Evolutionary conservation across 2,888 invertebrate species (phyloP).

Genomic region (Drosophila macrospina): DNA sequence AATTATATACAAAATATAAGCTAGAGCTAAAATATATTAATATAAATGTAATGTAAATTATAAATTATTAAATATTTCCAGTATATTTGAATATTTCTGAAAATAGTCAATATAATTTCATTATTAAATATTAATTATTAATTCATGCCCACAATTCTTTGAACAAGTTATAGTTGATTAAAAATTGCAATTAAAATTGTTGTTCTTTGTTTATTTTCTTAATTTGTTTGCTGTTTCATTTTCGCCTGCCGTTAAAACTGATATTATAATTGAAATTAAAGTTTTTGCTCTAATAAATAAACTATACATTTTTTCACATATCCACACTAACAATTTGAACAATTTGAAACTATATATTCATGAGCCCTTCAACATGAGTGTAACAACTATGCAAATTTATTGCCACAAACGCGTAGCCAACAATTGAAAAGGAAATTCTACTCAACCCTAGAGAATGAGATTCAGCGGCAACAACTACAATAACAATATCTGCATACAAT

Average conservation of each 20-base stretch:
- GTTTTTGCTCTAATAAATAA: background rate
- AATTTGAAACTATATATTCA: conserved; percentile 14
- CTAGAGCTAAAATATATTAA: no score
- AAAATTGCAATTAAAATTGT: no score
- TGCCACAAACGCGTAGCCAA: conserved; percentile 33
- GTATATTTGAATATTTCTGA: no score
- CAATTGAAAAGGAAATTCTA: conserved; percentile 67
- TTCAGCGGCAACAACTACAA: conserved; percentile 30
- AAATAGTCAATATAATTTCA: no score
- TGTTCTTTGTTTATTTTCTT: no score
- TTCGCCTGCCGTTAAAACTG: background rate
- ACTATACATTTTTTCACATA: background rate
- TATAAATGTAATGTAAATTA: no score
- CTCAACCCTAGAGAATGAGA: conserved; percentile 44
- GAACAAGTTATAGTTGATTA: no score
- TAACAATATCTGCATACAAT: conserved; percentile 43
- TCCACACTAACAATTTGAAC: background rate
- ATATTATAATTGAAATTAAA: background rate
- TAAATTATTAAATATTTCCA: no score
- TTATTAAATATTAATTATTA: no score
- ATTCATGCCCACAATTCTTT: no score
- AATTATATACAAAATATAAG: no score
- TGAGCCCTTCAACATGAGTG: conserved; percentile 27
- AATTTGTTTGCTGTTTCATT: no score
- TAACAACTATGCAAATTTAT: conserved; percentile 66